Base-by-base conservation (phyloP, 2,113 vertebrate species). In the Romanogobio albipinnatus region DNA sequence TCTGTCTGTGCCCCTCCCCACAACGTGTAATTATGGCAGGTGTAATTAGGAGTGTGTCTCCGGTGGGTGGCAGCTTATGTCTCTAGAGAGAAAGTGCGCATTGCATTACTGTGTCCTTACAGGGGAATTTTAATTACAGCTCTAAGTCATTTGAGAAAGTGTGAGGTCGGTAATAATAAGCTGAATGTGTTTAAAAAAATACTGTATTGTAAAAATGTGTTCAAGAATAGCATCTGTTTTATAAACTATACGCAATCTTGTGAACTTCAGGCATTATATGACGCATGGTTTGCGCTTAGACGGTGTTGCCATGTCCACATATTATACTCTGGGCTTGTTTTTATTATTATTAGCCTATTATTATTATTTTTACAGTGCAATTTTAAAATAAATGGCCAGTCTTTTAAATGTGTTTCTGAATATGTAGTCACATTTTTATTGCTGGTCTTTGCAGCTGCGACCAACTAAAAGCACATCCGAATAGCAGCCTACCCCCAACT, bases 21-120 rank as follows among this genome's bases (percentile, higher is more conserved):
- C 24, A 73, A 56, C 9, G 53, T 56, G 64, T 86, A 86, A 88
- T 88, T 88, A 85, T 59, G 76, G 61, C 85, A 82, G 87, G 85
- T 82, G 73, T 88, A 88, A 88, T 88, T 86, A 88, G 66, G 64
- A 86, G 74, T 82, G 74, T 66, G 70, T 76, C 82, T 82, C 87
- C 62, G 39, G 81, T 78, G 87, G 85, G 87, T 84, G 78, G 77
- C 13, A 51, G 64, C 33, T 79, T 73, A 4, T 45, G 53, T 78
- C 87, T 86, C 85, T 76, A 6, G 85, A 85, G 87, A 79, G 58
- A 61, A 66, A 76, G 64, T 58, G 53, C 68, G 58, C 77, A 82
- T 59, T 47, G 66, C 80, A 85, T 71, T 81, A 73, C 66, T 66
- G 70, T 47, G 47, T 56, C 29, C 29, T n/a, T 45, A 68, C 64